Conservation (phyloP, 2,888 invertebrate genomes). For the Erpobdella octoculata region DNA sequence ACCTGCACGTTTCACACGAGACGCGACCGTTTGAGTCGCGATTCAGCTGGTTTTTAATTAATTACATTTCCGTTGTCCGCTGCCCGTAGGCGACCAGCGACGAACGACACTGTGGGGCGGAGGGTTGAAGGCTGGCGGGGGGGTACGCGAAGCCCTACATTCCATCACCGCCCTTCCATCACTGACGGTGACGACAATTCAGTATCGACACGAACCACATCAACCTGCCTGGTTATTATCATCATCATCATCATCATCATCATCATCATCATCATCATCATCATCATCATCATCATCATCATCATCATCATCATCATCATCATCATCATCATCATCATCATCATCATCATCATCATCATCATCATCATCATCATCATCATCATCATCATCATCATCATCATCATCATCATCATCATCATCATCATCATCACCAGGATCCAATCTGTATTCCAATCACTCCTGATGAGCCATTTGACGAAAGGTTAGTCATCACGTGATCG, state of each 20-base stretch:
- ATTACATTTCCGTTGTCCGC: no score
- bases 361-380: conserved; percentile 26
- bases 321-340: conserved; percentile 15
- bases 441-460: no score
- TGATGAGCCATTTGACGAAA: neutral
- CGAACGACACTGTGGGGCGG: no score
- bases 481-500: no score
- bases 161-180: neutral
- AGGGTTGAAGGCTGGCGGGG: neutral
- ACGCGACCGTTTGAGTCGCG: no score
- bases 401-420: conserved; percentile 13
- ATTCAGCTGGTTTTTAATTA: no score
- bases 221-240: neutral
- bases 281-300: neutral
- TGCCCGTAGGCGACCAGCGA: no score
- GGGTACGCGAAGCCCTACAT: neutral
- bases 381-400: conserved; percentile 26
- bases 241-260: conserved; percentile 14
- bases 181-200: neutral
- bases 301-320: conserved; percentile 14
- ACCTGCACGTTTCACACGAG: no score
- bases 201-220: neutral
- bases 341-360: conserved; percentile 24
- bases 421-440: neutral
- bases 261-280: conserved; percentile 9